A percentile compares a stretch with the other conserved stretches of the same genome.
These are phyloP conservation scores for Eupsittula cactorum DNA, from an alignment of 2,113 vertebrate genomes.

Conservation along the genomic window DNA sequence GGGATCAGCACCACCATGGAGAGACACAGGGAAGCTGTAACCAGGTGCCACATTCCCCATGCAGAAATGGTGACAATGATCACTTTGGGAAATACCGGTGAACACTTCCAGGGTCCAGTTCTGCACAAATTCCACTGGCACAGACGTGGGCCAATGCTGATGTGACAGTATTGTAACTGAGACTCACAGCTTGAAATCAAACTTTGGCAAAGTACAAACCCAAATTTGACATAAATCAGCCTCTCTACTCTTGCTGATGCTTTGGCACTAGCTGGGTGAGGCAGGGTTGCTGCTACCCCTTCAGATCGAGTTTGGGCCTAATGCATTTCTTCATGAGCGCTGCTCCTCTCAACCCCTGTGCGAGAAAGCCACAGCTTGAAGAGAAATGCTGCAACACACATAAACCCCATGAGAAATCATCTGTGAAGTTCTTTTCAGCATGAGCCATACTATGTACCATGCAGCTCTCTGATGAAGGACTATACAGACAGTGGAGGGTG, in stretches of 20 bases:
- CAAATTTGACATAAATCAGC: background rate
- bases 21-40: background rate
- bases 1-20: background rate
- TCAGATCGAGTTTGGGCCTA: background rate
- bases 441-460: background rate
- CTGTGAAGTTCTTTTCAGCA: background rate
- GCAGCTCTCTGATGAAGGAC: background rate
- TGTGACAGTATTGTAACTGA: background rate
- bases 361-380: background rate
- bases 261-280: background rate
- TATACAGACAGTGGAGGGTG: background rate
- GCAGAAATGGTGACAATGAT: background rate
- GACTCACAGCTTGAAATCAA: background rate
- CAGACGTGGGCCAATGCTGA: background rate
- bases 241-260: background rate
- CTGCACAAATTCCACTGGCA: background rate
- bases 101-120: background rate
- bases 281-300: background rate
- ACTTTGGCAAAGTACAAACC: background rate
- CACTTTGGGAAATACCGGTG: background rate
- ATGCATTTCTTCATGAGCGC: background rate
- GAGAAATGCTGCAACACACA: background rate
- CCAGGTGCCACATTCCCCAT: background rate
- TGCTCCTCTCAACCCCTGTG: background rate
- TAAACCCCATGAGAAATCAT: background rate